Percentiles rank a stretch among this genome's conserved stretches.
Conservation (phyloP, 37 sponge, comb jelly and placozoan species). For the Beroe forskalii region DNA sequence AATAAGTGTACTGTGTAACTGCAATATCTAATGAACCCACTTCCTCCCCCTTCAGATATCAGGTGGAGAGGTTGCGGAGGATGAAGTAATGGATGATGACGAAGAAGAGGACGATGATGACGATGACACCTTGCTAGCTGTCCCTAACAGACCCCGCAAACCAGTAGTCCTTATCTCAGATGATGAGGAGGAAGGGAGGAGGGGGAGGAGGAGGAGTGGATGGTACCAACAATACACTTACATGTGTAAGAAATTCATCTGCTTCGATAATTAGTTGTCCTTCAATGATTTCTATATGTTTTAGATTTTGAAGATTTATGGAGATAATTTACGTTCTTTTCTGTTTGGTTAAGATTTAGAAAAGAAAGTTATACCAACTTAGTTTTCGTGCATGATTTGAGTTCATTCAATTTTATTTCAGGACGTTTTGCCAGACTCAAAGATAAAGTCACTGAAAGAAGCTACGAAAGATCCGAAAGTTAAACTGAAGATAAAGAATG, state of each 20-base stretch:
- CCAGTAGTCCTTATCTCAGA: neutral
- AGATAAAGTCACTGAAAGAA: neutral
- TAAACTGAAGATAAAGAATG: constrained; percentile 23
- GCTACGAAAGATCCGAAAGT: constrained; percentile 16
- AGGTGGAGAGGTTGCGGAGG: no score
- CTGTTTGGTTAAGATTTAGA: no score
- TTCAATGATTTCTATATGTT: no score
- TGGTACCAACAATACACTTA: neutral
- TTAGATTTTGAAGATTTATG: no score
- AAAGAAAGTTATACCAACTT: no score
- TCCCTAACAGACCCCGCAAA: neutral
- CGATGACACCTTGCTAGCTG: neutral
- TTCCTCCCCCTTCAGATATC: no score
- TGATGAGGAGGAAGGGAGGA: neutral
- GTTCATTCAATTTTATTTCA: no score
- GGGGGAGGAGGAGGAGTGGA: neutral
- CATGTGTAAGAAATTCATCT: neutral
- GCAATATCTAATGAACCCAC: no score
- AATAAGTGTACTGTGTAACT: no score
- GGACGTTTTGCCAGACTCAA: constrained; percentile 25
- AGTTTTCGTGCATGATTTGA: no score
- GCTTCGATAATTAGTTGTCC: no score
- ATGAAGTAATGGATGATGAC: neutral
- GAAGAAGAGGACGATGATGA: neutral
- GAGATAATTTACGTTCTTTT: no score